These are phyloP conservation scores for Plestiodon gilberti DNA, from an alignment of 2,113 vertebrate genomes.

Conservation along the genomic window DNA sequence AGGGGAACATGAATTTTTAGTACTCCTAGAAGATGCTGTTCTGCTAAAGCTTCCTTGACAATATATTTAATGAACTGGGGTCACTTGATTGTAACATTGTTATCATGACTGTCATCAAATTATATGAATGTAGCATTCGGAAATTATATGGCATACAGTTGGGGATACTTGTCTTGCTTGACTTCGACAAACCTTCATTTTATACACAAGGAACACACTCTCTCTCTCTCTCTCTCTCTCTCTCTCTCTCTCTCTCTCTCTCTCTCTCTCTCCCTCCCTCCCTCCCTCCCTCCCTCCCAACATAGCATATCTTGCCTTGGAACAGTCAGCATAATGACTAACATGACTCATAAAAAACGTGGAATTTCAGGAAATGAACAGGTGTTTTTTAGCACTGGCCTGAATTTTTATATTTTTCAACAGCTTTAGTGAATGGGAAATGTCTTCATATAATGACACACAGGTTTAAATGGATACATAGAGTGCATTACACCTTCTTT, in stretches of 20 bases:
- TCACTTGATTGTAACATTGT: background rate
- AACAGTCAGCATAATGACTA: background rate
- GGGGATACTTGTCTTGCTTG: background rate
- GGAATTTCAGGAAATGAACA: slow-evolving; percentile 18
- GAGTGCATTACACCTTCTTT: background rate
- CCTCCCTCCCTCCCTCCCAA: background rate
- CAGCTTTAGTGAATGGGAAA: slow-evolving; percentile 5
- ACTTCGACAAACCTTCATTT: background rate
- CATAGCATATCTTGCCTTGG: background rate
- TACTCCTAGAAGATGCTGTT: too few species aligned
- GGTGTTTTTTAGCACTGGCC: background rate
- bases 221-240: too few species aligned
- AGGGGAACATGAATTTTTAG: too few species aligned
- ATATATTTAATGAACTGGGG: background rate
- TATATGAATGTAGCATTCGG: background rate
- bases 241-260: too few species aligned
- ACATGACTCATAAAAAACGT: background rate
- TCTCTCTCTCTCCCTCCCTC: too few species aligned
- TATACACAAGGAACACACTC: background rate
- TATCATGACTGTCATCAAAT: background rate
- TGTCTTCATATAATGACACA: slow-evolving; percentile 7
- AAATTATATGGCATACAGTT: background rate
- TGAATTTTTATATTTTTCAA: slow-evolving; percentile 10
- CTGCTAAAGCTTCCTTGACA: too few species aligned
- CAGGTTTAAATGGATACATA: slow-evolving; percentile 7